Conservation (phyloP, 2,888 invertebrate species). For the Pheosia tremula region DNA sequence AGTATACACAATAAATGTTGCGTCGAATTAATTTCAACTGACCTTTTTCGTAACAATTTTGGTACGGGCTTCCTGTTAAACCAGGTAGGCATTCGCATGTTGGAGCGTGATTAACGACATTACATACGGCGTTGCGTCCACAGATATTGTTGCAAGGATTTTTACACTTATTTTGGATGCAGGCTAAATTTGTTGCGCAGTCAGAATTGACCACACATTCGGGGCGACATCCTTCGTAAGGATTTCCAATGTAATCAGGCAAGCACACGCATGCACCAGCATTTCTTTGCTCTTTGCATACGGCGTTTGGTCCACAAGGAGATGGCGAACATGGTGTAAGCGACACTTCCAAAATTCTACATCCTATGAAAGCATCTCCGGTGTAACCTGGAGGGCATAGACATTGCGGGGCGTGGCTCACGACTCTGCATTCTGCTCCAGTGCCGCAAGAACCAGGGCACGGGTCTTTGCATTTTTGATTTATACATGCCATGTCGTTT, state of each 20-base stretch:
- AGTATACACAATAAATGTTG: constrained; percentile 3
- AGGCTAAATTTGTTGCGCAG: constrained; percentile 88
- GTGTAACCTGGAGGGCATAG: constrained; percentile 86
- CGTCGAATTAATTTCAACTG: constrained; percentile 11
- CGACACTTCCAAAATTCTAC: constrained; percentile 74
- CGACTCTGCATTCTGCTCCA: constrained; percentile 88
- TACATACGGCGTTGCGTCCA: constrained; percentile 89
- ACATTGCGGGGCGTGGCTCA: constrained; percentile 91
- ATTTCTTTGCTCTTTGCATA: constrained; percentile 87
- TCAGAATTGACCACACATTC: constrained; percentile 90
- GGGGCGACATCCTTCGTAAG: constrained; percentile 91
- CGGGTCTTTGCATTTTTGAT: constrained; percentile 89
- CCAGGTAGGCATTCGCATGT: constrained; percentile 87
- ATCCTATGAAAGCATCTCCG: constrained; percentile 87
- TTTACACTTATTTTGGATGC: constrained; percentile 89
- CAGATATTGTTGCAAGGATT: constrained; percentile 91
- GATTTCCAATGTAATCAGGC: constrained; percentile 89
- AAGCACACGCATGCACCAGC: constrained; percentile 89
- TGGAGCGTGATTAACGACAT: constrained; percentile 89
- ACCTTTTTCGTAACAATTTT: constrained; percentile 80
- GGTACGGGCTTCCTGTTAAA: constrained; percentile 86
- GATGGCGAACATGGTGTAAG: constrained; percentile 87
- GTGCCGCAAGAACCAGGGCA: constrained; percentile 90
- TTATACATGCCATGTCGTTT: constrained; percentile 87
- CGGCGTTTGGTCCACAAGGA: constrained; percentile 90